Conservation (phyloP, 1,140 invertebrate species). For the Yoshiicerus persimilis region DNA sequence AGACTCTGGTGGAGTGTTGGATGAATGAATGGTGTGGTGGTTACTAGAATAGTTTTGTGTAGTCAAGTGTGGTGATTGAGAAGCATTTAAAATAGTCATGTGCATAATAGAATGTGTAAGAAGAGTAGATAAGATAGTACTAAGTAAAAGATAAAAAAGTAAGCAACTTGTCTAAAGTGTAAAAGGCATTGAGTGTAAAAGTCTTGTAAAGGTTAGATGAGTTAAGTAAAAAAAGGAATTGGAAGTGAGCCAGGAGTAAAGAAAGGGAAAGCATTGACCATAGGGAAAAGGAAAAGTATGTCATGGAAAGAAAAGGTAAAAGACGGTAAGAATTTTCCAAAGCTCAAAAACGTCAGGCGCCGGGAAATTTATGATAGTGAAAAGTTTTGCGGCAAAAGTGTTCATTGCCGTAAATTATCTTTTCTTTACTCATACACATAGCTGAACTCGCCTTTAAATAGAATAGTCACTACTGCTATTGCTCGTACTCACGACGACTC, state of each 20-base stretch:
- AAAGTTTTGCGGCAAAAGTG: constrained; percentile 12
- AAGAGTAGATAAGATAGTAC: constrained; percentile 1
- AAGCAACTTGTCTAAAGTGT: constrained; percentile 22
- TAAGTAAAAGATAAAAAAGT: constrained; percentile 23
- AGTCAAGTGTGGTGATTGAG: constrained; percentile 13
- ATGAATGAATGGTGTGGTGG: neutral
- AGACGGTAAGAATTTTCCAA: constrained; percentile 26
- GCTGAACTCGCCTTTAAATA: neutral
- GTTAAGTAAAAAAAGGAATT: constrained; percentile 25
- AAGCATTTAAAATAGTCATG: constrained; percentile 18
- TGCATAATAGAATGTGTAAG: constrained; percentile 20
- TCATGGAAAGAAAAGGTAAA: constrained; percentile 15
- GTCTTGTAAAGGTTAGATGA: constrained; percentile 22
- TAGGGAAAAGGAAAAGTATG: constrained; percentile 21
- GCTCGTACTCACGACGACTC: neutral
- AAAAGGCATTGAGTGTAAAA: constrained; percentile 22
- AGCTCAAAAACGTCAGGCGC: constrained; percentile 27
- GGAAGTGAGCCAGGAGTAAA: constrained; percentile 23
- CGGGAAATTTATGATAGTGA: constrained; percentile 25
- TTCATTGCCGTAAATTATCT: constrained; percentile 30
- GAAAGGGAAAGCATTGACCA: constrained; percentile 19
- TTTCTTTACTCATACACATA: constrained; percentile 13
- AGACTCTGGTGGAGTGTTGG: neutral
- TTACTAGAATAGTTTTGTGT: neutral
- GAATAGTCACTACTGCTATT: neutral